Evolutionary conservation across 2,797 vertebrate genomes (phyloP).

Genomic region (Tamandua tetradactyla): DNA sequence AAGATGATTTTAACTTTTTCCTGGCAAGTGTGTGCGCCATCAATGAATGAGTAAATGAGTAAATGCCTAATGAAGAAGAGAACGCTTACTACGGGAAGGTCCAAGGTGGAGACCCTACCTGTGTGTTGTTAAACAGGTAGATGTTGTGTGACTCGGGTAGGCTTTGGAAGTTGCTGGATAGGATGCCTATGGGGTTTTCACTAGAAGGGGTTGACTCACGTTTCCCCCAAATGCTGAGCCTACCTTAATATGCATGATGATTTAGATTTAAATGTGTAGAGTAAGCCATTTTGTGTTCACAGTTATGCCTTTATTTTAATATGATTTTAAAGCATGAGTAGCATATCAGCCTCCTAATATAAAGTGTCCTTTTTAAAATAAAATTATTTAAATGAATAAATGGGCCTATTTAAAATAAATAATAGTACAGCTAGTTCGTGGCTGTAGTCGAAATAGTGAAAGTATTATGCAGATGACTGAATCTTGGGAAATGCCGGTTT

Average conservation of each 20-base stretch:
- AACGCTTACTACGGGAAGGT: neutral
- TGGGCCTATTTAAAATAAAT: constrained; percentile 15
- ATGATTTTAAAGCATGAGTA: constrained; percentile 24
- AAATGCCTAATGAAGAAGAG: neutral
- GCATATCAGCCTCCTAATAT: neutral
- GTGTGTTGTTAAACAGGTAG: neutral
- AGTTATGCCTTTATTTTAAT: constrained; percentile 48
- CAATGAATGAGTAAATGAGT: neutral
- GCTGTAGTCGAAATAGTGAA: neutral
- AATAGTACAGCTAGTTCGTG: neutral
- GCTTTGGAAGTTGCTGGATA: neutral
- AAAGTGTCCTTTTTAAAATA: constrained; percentile 43
- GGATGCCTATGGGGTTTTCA: neutral
- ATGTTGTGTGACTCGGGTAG: neutral
- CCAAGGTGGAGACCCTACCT: neutral
- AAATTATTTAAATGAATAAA: constrained; percentile 56
- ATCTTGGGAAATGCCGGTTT: constrained; percentile 49
- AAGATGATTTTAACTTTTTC: neutral
- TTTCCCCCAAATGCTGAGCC: neutral
- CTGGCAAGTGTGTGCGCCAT: neutral
- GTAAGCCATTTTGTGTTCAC: neutral
- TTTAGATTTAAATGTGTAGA: neutral
- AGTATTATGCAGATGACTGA: constrained; percentile 33
- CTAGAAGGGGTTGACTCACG: neutral
- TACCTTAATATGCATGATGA: neutral